Conservation (phyloP, 2,797 vertebrate genomes). For the Danio albolineatus region DNA sequence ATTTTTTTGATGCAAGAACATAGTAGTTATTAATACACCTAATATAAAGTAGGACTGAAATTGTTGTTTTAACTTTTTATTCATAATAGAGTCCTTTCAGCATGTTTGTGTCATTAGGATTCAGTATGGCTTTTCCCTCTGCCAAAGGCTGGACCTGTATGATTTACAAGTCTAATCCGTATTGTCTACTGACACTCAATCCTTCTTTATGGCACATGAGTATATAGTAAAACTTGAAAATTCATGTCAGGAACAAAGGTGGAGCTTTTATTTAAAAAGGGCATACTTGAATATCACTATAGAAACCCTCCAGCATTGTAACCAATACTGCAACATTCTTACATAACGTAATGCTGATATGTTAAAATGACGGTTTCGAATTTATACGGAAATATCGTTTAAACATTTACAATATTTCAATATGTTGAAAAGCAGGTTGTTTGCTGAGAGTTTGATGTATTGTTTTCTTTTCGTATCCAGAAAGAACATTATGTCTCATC, state of each 20-base stretch:
- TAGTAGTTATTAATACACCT: too few species aligned
- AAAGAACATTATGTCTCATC: not conserved
- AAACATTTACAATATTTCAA: not conserved
- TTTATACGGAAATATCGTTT: not conserved
- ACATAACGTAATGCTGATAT: not conserved
- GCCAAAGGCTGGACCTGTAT: slow-evolving; percentile 3
- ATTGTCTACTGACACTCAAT: slow-evolving; percentile 21
- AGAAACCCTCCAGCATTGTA: slow-evolving; percentile 16
- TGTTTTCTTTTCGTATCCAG: slow-evolving; percentile 26
- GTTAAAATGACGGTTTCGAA: not conserved
- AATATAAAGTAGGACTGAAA: too few species aligned
- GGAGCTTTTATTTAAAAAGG: not conserved
- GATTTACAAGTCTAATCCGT: slow-evolving; percentile 12
- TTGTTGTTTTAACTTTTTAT: too few species aligned
- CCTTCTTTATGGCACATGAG: slow-evolving; percentile 16
- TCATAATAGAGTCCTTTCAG: not conserved
- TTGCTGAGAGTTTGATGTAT: slow-evolving; percentile 1
- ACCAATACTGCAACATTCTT: slow-evolving; percentile 7
- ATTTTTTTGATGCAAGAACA: too few species aligned
- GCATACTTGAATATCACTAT: not conserved
- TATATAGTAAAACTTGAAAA: not conserved
- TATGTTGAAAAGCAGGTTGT: not conserved
- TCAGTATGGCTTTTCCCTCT: not conserved
- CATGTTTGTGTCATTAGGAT: not conserved
- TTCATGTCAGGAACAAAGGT: slow-evolving; percentile 12